Conservation (phyloP, 2,888 invertebrate species). For the Smittia sp. region DNA sequence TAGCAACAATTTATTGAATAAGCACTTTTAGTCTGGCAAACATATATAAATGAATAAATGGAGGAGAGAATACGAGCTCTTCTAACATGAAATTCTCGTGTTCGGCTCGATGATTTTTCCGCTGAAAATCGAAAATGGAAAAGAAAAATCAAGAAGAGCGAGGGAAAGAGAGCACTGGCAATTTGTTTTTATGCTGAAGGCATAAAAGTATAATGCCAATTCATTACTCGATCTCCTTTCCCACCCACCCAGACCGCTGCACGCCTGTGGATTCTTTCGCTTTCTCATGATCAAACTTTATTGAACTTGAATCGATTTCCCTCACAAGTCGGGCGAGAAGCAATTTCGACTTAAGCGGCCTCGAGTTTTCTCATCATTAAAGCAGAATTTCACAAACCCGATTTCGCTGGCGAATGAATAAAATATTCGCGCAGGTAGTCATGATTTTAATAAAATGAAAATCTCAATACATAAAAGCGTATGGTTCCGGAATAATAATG, state of each 20-base stretch:
- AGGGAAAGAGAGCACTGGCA: not conserved
- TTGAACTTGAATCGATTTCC: not conserved
- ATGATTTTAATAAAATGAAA: no score
- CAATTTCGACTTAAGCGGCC: not conserved
- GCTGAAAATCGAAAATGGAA: not conserved
- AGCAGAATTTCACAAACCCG: no score
- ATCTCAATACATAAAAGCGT: no score
- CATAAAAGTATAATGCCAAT: conserved; percentile 22
- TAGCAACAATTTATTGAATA: not conserved
- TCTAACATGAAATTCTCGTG: no score
- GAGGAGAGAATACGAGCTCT: not conserved
- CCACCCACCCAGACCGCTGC: not conserved
- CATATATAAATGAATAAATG: not conserved
- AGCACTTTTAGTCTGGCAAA: not conserved
- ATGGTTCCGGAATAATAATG: no score
- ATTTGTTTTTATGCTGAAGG: conserved; percentile 15
- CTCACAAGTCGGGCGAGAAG: not conserved
- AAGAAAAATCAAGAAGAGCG: not conserved
- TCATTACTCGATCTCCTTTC: conserved; percentile 10
- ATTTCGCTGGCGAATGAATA: no score
- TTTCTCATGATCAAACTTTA: not conserved
- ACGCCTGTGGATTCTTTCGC: not conserved
- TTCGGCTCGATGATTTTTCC: not conserved
- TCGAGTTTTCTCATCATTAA: no score
- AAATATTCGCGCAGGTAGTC: no score